A percentile compares a stretch with the other conserved stretches of the same genome.
These are phyloP conservation scores for Larimichthys crocea DNA, from an alignment of 2,113 vertebrate species.

Conservation along the genomic window DNA sequence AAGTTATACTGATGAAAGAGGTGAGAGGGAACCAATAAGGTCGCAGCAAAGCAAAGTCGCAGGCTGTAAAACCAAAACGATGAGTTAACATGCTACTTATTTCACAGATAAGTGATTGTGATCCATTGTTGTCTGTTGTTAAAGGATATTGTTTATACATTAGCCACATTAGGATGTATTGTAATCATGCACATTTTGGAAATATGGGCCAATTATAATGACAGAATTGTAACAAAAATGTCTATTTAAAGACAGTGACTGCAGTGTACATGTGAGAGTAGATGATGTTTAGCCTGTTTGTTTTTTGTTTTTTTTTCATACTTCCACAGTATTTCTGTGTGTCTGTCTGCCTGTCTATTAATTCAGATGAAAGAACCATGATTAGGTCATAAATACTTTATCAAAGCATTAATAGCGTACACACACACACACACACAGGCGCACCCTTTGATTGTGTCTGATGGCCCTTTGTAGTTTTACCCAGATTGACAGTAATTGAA, in stretches of 20 bases:
- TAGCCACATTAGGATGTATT: background rate
- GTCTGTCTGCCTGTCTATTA: conserved; percentile 58
- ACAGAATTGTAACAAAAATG: background rate
- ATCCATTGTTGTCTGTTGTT: too few species aligned
- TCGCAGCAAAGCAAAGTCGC: background rate
- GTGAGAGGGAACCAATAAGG: background rate
- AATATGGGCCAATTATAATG: conserved; percentile 5
- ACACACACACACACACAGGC: conserved; percentile 7
- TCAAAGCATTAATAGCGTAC: conserved; percentile 62
- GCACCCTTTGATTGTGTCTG: conserved; percentile 64
- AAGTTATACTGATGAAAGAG: background rate
- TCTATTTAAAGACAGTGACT: background rate
- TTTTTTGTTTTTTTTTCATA: conserved; percentile 12
- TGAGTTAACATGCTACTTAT: background rate
- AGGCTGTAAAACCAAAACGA: background rate
- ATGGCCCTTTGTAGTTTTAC: conserved; percentile 74
- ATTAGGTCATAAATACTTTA: conserved; percentile 78
- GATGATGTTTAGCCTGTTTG: conserved; percentile 35
- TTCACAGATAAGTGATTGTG: background rate
- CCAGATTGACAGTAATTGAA: conserved; percentile 77
- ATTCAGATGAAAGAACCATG: conserved; percentile 59
- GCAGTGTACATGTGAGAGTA: conserved; percentile 14
- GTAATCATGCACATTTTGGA: conserved; percentile 10
- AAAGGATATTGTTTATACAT: background rate
- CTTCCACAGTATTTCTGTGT: conserved; percentile 32